phyloP scores from a whole-genome alignment of 2,888 invertebrate genomes.

The Dinocampus coccinellae region DNA sequence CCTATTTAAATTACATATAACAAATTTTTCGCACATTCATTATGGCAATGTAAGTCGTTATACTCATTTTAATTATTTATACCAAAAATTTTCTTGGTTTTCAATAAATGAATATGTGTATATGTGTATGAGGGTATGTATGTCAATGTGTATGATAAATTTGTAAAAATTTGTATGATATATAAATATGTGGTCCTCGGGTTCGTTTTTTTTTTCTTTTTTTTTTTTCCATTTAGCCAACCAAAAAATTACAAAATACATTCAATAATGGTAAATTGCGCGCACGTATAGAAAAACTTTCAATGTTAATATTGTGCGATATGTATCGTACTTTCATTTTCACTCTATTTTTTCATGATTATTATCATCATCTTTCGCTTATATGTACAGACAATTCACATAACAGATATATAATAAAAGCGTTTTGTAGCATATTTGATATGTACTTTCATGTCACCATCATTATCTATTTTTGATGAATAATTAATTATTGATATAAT shows the following conservation, averaged over 20 bases:
- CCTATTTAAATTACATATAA: slow-evolving; percentile 12
- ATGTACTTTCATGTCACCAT: not conserved
- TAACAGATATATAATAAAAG: not conserved
- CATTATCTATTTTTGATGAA: not conserved
- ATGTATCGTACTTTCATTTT: not conserved
- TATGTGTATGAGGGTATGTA: not conserved
- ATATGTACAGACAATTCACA: not conserved
- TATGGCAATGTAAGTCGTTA: not conserved
- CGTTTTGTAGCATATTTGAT: not conserved
- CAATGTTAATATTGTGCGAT: not conserved
- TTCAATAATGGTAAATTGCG: not conserved
- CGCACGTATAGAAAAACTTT: not conserved
- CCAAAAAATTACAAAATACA: slow-evolving; percentile 1
- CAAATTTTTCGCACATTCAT: slow-evolving; percentile 5
- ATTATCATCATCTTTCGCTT: too few relatives aligned
- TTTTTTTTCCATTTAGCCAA: not conserved
- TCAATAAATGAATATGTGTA: not conserved
- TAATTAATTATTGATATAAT: not conserved
- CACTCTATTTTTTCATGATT: not conserved
- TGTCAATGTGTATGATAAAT: too few relatives aligned
- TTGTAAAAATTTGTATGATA: slow-evolving; percentile 1
- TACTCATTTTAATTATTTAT: not conserved
- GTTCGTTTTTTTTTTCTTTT: too few relatives aligned
- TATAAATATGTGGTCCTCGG: not conserved
- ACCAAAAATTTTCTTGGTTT: not conserved